phyloP scores from a whole-genome alignment of 2,113 vertebrate species.

The Eudyptes chrysolophus region DNA sequence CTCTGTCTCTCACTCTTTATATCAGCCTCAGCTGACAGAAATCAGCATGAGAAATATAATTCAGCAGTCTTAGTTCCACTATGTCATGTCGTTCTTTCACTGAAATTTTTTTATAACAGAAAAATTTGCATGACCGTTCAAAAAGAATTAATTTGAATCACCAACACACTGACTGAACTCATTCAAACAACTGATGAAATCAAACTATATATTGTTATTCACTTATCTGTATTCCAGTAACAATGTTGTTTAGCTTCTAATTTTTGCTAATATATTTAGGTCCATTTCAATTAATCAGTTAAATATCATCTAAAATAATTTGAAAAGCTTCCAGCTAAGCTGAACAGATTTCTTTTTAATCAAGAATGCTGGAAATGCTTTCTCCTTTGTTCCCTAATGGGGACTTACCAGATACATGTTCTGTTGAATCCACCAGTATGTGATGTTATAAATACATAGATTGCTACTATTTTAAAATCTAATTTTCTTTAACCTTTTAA shows the following conservation, averaged over 20 bases:
- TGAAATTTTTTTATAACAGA: neutral
- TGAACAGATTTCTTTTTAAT: neutral
- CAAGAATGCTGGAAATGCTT: neutral
- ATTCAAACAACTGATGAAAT: constrained; percentile 1
- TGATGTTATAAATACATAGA: neutral
- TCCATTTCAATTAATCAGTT: neutral
- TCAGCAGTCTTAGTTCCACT: neutral
- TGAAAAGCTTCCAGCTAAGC: neutral
- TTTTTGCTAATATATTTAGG: neutral
- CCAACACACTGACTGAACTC: neutral
- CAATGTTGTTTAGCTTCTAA: neutral
- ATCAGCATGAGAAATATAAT: neutral
- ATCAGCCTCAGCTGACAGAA: neutral
- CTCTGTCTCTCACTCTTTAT: neutral
- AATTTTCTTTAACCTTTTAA: neutral
- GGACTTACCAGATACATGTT: neutral
- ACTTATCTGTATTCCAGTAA: neutral
- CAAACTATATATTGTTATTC: neutral
- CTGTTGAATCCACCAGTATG: neutral
- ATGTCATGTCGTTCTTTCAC: neutral
- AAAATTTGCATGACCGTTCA: neutral
- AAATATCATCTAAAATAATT: neutral
- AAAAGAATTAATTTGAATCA: neutral
- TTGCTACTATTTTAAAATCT: neutral
- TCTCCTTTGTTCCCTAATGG: neutral